phyloP scores from a whole-genome alignment of 2,797 vertebrate genomes.

The Karalla daura region DNA sequence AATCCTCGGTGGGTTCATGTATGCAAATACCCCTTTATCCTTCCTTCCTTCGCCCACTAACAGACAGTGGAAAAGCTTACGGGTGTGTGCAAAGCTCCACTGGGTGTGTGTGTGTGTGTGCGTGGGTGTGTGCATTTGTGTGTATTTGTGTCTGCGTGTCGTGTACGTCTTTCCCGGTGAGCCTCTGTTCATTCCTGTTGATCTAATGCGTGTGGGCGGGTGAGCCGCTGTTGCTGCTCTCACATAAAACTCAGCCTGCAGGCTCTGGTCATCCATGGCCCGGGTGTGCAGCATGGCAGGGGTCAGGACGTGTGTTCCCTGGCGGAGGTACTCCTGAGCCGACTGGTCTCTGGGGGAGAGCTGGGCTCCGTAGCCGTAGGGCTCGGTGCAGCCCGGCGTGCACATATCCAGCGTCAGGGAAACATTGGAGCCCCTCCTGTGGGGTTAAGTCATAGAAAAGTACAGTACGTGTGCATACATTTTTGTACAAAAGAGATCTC shows the following conservation, averaged over 20 bases:
- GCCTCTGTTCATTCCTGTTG: conserved; percentile 49
- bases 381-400: conserved; percentile 94
- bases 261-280: conserved; percentile 93
- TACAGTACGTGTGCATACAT: neutral
- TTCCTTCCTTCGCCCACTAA: conserved; percentile 67
- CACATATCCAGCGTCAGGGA: conserved; percentile 99
- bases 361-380: conserved; percentile 93
- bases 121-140: conserved; percentile 46
- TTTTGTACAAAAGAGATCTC: conserved; percentile 1
- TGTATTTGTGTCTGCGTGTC: conserved; percentile 31
- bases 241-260: conserved; percentile 98
- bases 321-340: conserved; percentile 92
- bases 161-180: conserved; percentile 43
- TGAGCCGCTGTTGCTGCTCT: conserved; percentile 67
- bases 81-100: conserved; percentile 54
- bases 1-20: conserved; percentile 57
- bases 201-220: conserved; percentile 59
- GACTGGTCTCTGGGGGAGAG: conserved; percentile 95
- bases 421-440: conserved; percentile 97
- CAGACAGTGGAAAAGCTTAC: conserved; percentile 63
- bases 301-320: conserved; percentile 88
- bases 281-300: conserved; percentile 90
- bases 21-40: conserved; percentile 69
- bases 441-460: conserved; percentile 12
- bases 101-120: conserved; percentile 50